Evolutionary conservation across 2,113 vertebrate genomes (phyloP), one percentile per base, ranked within the genome.

Genomic region (Trachemys scripta): DNA sequence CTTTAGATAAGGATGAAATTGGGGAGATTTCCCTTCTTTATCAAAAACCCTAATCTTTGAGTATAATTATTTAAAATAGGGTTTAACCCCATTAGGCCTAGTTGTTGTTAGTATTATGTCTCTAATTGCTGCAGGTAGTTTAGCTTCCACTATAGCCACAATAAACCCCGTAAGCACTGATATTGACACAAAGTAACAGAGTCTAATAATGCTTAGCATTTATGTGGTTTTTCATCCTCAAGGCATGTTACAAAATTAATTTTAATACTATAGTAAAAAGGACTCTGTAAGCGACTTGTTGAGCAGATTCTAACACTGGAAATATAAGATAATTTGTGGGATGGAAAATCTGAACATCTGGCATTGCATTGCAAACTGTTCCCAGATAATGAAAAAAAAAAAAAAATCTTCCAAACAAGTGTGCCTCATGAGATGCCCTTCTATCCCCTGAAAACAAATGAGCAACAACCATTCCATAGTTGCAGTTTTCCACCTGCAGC

Each of bases 291-390:
- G 45, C 85, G 82, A 84, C 54, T 24, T 85, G 59, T 14, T 24
- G 85, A 85, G 69, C 90, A 78, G 56, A 51, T 94, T 81, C 92
- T 92, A 92, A 82, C 83, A 59, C 38, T 49, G 35, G 89, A 87
- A 95, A 92, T 84, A 6, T 1, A 95, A 92, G 82, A 6, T 1
- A 35, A 82, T 96, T 95, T 89, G 75, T 95, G 94, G 92, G 92
- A 87, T 90, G 93, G 87, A 96, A 95, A 90, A 82, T 38, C 42
- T 2, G 59, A 93, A 91, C 91, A 89, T 57, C 94, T 96, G 95
- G 87, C 85, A 29, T 50, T 88, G 80, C 75, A 16, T 54, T 69
- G 75, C 8, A 54, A 75, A 14, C 89, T 31, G 10, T 6, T 53
- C 87, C 84, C 90, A 88, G 81, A 38, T 38, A 50, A 91, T 62